These are phyloP conservation scores for Babyrousa celebensis DNA, from an alignment of 2,797 vertebrate species.

Conservation along the genomic window DNA sequence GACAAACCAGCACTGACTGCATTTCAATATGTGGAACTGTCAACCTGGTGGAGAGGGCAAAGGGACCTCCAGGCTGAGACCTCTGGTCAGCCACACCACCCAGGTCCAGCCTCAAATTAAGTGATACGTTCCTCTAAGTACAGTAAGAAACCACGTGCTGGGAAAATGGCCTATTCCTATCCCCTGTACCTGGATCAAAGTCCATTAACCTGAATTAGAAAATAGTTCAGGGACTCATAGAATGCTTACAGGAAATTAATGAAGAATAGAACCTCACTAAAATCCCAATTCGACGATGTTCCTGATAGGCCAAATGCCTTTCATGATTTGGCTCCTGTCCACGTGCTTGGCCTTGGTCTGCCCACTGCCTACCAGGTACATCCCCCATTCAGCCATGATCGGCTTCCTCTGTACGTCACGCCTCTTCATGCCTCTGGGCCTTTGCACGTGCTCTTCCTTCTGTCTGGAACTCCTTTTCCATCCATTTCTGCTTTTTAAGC, in stretches of 20 bases:
- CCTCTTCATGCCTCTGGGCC: neutral
- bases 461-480: neutral
- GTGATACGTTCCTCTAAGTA: neutral
- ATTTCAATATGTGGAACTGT: rapidly evolving
- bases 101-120: neutral
- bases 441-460: neutral
- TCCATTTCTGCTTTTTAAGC: neutral
- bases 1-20: neutral
- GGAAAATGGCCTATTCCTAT: neutral
- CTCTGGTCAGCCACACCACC: neutral
- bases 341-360: rapidly evolving
- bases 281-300: neutral
- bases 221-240: neutral
- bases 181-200: neutral
- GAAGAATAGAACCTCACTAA: neutral
- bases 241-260: constrained; percentile 8
- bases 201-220: neutral
- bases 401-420: rapidly evolving
- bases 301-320: neutral
- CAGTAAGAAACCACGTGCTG: neutral
- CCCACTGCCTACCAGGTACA: rapidly evolving
- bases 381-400: neutral
- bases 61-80: rapidly evolving
- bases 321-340: neutral
- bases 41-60: rapidly evolving